Conservation (phyloP, 2,888 invertebrate species). For the Drosophila pegasa region DNA sequence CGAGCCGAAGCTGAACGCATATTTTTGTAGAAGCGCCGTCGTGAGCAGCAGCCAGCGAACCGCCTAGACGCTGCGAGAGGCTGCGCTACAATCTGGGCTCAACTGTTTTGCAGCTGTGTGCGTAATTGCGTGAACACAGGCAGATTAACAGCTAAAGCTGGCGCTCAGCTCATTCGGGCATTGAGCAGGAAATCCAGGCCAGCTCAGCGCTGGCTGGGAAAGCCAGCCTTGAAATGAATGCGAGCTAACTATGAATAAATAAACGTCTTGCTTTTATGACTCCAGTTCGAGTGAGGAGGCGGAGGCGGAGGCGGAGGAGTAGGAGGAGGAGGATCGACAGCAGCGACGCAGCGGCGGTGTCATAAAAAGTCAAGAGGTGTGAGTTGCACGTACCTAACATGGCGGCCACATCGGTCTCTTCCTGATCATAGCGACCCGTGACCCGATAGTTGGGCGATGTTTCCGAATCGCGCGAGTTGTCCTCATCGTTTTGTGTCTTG, state of each 20-base stretch:
- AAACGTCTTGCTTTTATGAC: conserved; percentile 42
- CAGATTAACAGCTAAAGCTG: conserved; percentile 73
- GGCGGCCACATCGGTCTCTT: conserved; percentile 98
- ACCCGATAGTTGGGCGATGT: conserved; percentile 94
- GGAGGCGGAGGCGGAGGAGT: conserved; percentile 4
- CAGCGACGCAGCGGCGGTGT: conserved; percentile 20
- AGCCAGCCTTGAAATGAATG: conserved; percentile 72
- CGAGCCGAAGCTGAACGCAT: conserved; percentile 1
- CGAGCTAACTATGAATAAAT: conserved; percentile 66
- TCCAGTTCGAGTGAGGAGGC: conserved; percentile 4
- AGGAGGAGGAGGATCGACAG: conserved; percentile 4
- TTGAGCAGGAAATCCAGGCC: conserved; percentile 15
- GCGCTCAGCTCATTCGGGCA: conserved; percentile 48
- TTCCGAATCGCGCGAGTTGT: conserved; percentile 95
- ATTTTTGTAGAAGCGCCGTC: conserved; percentile 60
- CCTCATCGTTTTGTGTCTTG: conserved; percentile 89
- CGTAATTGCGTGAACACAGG: conserved; percentile 71
- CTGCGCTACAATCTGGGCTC: conserved; percentile 29
- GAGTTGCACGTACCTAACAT: conserved; percentile 90
- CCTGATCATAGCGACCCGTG: conserved; percentile 94
- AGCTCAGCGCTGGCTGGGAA: conserved; percentile 43
- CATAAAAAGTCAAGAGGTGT: conserved; percentile 64
- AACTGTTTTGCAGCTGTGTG: conserved; percentile 36
- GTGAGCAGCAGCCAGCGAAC: conserved; percentile 23
- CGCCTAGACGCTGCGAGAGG: conserved; percentile 22